Evolutionary conservation across 2,888 invertebrate genomes (phyloP), one percentile per base, ranked within the genome.

Genomic region (Parapristionchus giblindavisi): DNA sequence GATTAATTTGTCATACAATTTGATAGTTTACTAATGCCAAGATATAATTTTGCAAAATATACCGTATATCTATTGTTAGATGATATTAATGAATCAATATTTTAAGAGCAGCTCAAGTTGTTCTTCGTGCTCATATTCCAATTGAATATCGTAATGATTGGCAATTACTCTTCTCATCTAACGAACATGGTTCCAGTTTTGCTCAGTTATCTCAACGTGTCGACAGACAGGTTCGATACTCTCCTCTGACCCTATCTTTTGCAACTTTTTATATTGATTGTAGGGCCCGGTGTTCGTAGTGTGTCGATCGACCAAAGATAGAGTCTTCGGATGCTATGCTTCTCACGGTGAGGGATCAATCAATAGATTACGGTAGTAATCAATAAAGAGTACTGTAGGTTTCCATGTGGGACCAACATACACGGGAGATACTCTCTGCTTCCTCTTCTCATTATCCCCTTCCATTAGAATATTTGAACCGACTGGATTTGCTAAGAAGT

Each of bases 311-410:
- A 92, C 91, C 78, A 76, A 76, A 11, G 93, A 93, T 11, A 91
- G 93, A 87, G 92, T 94, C 48, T 96, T 96, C 90, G 96, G 96
- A 1, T 95, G 94, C 17, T 96, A 93, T 90, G 94, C 94, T 0
- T 91, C 94, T 0, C 72, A 79, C 14, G 81, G 83, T 78, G 24
- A 38, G 60, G 8, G n/a, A 17, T 2, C 11, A 48, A 48, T 48
- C 21, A 21, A 24, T 52, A 52, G 21, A 8, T 52, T 52, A 24
- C 11, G 60, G 24, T 32, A 21, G 14, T 43, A 43, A 43, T 8
- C 8, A 17, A 14, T 17, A 14, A 43, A 8, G 17, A 43, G 43
- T 43, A 17, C 43, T 17, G 43, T 48, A 78, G 82, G 82, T 3
- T 80, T 83, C 73, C 63, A 66, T 11, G 65, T 78, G 11, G 84